Percentiles rank a stretch among this genome's conserved stretches.
Conservation (phyloP, 2,113 vertebrate species). For the Scomber scombrus region DNA sequence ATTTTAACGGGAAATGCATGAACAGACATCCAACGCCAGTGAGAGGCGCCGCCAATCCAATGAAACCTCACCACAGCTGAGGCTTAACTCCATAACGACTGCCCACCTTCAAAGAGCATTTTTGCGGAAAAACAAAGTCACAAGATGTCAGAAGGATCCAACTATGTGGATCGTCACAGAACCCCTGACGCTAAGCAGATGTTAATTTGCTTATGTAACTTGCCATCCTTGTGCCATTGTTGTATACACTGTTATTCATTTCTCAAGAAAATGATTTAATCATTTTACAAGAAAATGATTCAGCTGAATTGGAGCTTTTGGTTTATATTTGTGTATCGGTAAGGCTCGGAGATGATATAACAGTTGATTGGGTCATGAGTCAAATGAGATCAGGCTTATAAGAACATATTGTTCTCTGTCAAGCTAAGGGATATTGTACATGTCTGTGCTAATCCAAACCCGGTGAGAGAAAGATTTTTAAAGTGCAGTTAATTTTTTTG, state of each 20-base stretch:
- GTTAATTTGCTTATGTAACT: conserved; percentile 66
- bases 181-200: conserved; percentile 57
- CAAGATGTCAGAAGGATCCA: conserved; percentile 34
- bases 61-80: conserved; percentile 44
- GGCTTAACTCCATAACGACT: conserved; percentile 4
- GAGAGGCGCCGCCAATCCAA: conserved; percentile 25
- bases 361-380: conserved; percentile 35
- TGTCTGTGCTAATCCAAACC: conserved; percentile 16
- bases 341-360: conserved; percentile 46
- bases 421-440: conserved; percentile 21
- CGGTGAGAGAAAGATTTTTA: background rate
- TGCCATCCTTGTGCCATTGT: conserved; percentile 25
- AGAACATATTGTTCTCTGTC: conserved; percentile 41
- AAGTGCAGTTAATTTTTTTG: background rate
- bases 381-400: conserved; percentile 24
- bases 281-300: conserved; percentile 27
- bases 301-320: conserved; percentile 24
- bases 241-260: conserved; percentile 44
- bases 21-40: conserved; percentile 40
- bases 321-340: conserved; percentile 13
- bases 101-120: conserved; percentile 32
- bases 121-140: conserved; percentile 49
- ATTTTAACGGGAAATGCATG: conserved; percentile 53
- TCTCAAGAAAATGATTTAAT: conserved; percentile 45
- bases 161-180: conserved; percentile 34